Conservation (phyloP, 2,797 vertebrate species). For the Pantherophis alleghaniensis region DNA sequence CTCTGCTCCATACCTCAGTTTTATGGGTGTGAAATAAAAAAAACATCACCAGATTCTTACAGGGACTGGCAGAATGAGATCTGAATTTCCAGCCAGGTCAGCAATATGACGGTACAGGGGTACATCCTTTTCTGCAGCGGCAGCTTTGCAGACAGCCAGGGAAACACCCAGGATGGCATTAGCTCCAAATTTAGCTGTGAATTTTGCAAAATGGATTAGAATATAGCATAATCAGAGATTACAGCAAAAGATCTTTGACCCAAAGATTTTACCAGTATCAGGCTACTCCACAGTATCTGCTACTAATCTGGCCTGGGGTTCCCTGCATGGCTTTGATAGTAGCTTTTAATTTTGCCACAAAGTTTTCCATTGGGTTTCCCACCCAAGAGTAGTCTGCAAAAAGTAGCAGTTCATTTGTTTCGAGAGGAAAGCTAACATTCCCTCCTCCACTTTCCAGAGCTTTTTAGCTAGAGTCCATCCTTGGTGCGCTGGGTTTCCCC, state of each 20-base stretch:
- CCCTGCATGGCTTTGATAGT: not conserved
- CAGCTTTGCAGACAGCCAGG: conserved; percentile 88
- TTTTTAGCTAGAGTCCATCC: not conserved
- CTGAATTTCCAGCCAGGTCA: conserved; percentile 87
- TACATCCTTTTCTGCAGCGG: conserved; percentile 85
- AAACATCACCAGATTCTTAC: conserved; percentile 67
- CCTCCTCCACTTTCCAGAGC: not conserved
- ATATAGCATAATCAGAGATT: not conserved
- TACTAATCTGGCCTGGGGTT: not conserved
- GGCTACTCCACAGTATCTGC: not conserved
- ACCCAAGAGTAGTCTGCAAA: not conserved
- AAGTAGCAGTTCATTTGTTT: not conserved
- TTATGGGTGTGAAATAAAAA: conserved; percentile 11
- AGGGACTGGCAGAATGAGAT: conserved; percentile 89
- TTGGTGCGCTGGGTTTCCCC: not conserved
- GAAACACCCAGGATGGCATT: conserved; percentile 92
- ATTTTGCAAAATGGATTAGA: conserved; percentile 28
- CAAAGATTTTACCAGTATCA: not conserved
- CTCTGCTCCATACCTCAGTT: conserved; percentile 6
- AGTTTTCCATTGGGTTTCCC: not conserved
- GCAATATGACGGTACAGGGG: conserved; percentile 91
- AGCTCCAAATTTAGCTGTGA: conserved; percentile 88
- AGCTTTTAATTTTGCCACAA: not conserved
- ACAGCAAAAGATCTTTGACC: not conserved
- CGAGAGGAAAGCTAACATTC: not conserved